Percentiles rank a stretch among this genome's conserved stretches.
Conservation (phyloP, 2,888 invertebrate genomes). For the Hypomecis atomaria region DNA sequence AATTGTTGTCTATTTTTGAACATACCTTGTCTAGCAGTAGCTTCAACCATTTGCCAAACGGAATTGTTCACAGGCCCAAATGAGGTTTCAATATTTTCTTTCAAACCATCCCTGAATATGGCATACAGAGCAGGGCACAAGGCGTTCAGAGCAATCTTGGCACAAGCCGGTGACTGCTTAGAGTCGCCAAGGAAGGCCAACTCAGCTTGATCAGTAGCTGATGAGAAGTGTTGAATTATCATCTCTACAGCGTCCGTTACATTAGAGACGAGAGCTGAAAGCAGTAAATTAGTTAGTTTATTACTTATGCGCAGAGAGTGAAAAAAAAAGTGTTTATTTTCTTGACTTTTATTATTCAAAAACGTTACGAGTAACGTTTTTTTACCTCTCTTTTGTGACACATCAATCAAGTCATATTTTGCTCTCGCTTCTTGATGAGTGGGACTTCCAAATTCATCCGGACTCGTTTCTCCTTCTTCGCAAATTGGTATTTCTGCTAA, state of each 20-base stretch:
- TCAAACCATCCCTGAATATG: constrained; percentile 93
- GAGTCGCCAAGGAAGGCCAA: constrained; percentile 85
- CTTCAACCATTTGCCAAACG: constrained; percentile 95
- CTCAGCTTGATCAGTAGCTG: constrained; percentile 87
- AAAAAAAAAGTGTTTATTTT: neutral
- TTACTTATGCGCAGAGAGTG: neutral
- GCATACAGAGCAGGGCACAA: constrained; percentile 94
- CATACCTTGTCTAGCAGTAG: constrained; percentile 92
- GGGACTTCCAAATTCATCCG: constrained; percentile 85
- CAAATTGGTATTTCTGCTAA: constrained; percentile 87
- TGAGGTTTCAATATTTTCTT: constrained; percentile 91
- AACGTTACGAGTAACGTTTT: neutral
- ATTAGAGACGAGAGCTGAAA: constrained; percentile 88
- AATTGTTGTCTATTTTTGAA: too few species aligned
- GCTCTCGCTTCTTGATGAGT: constrained; percentile 68
- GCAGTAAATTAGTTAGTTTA: neutral
- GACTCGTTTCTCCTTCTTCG: constrained; percentile 86
- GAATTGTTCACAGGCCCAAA: constrained; percentile 94
- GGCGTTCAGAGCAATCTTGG: constrained; percentile 89
- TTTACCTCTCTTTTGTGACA: constrained; percentile 86
- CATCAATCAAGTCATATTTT: constrained; percentile 79
- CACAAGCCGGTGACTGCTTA: constrained; percentile 86
- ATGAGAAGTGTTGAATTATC: constrained; percentile 88
- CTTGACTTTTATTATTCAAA: too few species aligned
- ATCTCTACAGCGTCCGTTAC: constrained; percentile 91